Percentiles rank a stretch among this genome's conserved stretches.
phyloP scores from a whole-genome alignment of 2,113 vertebrate genomes.

The Hyperopisus bebe region DNA sequence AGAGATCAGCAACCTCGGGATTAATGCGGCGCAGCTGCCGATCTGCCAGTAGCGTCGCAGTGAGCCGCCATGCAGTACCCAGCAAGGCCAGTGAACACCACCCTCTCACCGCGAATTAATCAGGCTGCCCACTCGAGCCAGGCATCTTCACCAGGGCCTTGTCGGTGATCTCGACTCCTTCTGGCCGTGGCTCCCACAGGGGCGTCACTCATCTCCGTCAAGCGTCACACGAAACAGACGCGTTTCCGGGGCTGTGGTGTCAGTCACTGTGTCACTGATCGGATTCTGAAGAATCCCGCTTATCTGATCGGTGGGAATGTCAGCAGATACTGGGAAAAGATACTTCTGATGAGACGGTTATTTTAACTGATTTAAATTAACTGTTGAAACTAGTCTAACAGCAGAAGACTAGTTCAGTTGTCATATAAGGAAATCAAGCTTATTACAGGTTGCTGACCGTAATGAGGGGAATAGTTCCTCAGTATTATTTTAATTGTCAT shows the following conservation, averaged over 20 bases:
- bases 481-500: not conserved
- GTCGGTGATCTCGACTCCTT: not conserved
- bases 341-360: not conserved
- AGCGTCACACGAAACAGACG: not conserved
- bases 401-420: not conserved
- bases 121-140: not conserved
- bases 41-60: not conserved
- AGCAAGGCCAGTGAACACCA: not conserved
- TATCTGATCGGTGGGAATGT: not conserved
- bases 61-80: not conserved
- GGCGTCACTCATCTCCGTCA: not conserved
- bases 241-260: not conserved
- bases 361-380: not conserved
- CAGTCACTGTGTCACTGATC: not conserved
- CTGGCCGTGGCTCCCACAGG: not conserved
- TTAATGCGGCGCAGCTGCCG: not conserved
- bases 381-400: not conserved
- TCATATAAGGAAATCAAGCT: not conserved
- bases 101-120: not conserved
- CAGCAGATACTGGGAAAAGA: not conserved
- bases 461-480: not conserved
- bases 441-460: not conserved
- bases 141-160: not conserved
- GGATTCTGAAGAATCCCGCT: not conserved
- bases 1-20: slow-evolving; percentile 6